Evolutionary conservation across 1,140 invertebrate species (phyloP).

Genomic region (Atta cephalotes): DNA sequence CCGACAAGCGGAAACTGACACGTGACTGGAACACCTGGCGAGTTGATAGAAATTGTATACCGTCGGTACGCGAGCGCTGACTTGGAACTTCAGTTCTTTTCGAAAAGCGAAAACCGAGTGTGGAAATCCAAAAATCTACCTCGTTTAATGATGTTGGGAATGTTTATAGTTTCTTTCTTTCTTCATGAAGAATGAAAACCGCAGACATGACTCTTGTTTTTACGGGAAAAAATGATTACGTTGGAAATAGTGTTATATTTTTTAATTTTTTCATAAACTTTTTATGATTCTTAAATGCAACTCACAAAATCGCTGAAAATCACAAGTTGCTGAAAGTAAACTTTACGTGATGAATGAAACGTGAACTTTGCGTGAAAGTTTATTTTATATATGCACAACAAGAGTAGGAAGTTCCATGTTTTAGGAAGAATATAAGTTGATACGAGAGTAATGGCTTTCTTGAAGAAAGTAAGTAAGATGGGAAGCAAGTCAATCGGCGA

Average conservation of each 20-base stretch:
- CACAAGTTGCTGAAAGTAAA: not conserved
- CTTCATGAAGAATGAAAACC: not conserved
- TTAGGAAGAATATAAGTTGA: not conserved
- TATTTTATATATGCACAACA: not conserved
- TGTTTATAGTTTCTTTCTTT: not conserved
- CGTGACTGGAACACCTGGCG: slow-evolving; percentile 70
- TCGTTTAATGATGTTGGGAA: not conserved
- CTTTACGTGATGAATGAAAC: not conserved
- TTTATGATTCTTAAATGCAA: slow-evolving; percentile 1
- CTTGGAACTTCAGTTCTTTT: not conserved
- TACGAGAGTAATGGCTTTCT: slow-evolving; percentile 15
- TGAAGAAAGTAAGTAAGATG: not conserved
- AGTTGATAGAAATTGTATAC: slow-evolving; percentile 54
- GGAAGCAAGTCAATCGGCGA: not conserved
- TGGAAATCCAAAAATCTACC: not conserved
- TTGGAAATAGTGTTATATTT: not conserved
- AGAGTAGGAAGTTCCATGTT: not conserved
- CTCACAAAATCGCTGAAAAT: not conserved
- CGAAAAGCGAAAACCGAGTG: not conserved
- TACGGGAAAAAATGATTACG: not conserved
- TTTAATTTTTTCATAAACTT: not conserved
- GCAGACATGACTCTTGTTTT: not conserved
- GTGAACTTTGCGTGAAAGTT: not conserved
- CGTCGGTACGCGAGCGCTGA: not conserved
- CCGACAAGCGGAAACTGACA: slow-evolving; percentile 71